These are phyloP conservation scores for Sander lucioperca DNA, from an alignment of 2,113 vertebrate species.

Conservation along the genomic window DNA sequence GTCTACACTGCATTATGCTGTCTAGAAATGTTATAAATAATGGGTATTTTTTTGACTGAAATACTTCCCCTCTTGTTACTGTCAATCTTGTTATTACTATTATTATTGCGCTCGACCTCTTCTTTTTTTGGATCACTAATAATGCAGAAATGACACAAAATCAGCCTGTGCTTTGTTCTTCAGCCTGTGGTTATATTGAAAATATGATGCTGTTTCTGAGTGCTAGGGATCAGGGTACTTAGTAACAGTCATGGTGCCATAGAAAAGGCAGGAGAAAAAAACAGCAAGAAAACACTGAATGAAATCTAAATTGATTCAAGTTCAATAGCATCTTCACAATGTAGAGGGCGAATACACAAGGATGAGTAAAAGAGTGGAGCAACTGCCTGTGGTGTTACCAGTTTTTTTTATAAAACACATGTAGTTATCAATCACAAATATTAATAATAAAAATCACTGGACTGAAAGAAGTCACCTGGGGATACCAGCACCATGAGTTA, in stretches of 20 bases:
- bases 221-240: not conserved
- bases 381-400: not conserved
- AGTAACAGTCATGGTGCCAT: not conserved
- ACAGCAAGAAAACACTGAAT: not conserved
- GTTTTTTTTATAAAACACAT: not conserved
- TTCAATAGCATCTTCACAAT: not conserved
- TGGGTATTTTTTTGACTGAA: not conserved
- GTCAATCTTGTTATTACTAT: not conserved
- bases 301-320: not conserved
- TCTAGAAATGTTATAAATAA: conserved; percentile 10
- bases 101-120: not conserved
- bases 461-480: conserved; percentile 4
- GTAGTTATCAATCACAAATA: not conserved
- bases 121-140: not conserved
- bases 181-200: conserved; percentile 4
- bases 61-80: not conserved
- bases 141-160: not conserved
- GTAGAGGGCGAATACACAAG: not conserved
- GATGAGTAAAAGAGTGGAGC: not conserved
- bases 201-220: not conserved
- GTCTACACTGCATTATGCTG: not conserved
- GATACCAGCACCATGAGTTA: not conserved
- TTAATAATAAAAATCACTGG: not conserved
- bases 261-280: not conserved
- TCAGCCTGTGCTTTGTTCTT: not conserved